Evolutionary conservation across 2,888 invertebrate species (phyloP).

Genomic region (Aphrophora alni): DNA sequence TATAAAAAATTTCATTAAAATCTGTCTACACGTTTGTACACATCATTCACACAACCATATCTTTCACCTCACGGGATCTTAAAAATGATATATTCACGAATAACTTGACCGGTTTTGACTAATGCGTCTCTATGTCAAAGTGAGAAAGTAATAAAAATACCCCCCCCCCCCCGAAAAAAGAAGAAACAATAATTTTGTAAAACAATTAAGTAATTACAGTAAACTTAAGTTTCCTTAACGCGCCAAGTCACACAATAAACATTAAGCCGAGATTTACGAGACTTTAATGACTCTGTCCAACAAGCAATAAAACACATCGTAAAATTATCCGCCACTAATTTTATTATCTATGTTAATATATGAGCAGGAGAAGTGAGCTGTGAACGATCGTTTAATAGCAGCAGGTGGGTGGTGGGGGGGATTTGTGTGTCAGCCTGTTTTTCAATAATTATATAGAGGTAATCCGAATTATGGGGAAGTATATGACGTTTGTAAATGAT

Average conservation of each 20-base stretch:
- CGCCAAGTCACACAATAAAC: background rate
- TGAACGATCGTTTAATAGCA: background rate
- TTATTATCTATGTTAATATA: slow-evolving; percentile 3
- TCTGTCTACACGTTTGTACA: too few relatives aligned
- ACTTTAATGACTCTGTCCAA: background rate
- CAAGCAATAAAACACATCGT: background rate
- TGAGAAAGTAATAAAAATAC: too few relatives aligned
- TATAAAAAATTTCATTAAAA: too few relatives aligned
- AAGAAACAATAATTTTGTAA: background rate
- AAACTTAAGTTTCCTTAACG: background rate
- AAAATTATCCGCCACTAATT: background rate
- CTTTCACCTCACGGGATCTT: too few relatives aligned
- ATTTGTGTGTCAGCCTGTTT: background rate
- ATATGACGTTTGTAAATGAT: too few relatives aligned
- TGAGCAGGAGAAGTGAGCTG: background rate
- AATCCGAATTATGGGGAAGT: too few relatives aligned
- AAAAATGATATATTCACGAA: too few relatives aligned
- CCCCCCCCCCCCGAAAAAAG: too few relatives aligned
- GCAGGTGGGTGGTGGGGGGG: background rate
- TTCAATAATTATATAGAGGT: background rate
- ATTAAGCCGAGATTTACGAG: background rate
- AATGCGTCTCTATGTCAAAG: too few relatives aligned
- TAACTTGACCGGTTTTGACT: too few relatives aligned
- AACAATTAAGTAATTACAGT: background rate
- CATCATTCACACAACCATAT: too few relatives aligned